Evolutionary conservation across 1,140 invertebrate genomes (phyloP), one percentile per base, ranked within the genome.

Genomic region (Ectropis grisescens): DNA sequence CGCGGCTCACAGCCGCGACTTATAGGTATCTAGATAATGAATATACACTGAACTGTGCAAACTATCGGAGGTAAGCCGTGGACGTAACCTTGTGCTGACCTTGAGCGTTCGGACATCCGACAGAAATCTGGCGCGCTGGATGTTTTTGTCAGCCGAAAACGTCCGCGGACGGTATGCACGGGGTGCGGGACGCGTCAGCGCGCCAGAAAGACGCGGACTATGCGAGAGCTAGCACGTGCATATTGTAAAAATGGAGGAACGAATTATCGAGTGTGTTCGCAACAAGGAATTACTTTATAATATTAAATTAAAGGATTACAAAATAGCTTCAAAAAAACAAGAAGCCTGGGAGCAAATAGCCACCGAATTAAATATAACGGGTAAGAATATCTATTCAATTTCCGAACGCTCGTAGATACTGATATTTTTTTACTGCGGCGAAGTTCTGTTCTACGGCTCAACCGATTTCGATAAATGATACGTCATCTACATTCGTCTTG

Each of bases 131-230:
- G n/a, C n/a, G n/a, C n/a, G n/a, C n/a, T n/a, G n/a, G 26, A 10
- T 28, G 26, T 2, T 28, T 28, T 28, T 28, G 26, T 28, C 11
- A 28, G n/a, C 26, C n/a, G 9, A 28, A 28, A 28, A 28, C n/a
- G n/a, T 28, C 26, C 26, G 26, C 26, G 26, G 26, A 28, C 26
- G 26, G 26, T 28, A 28, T 28, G 26, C 26, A 28, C 26, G 26
- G 26, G 26, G 26, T 28, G 26, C 26, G 26, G 26, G n/a, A 10
- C 25, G 11, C 25, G n/a, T 26, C 25, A 9, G 25, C 11, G 25
- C 11, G 25, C 25, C 25, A 26, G 25, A 26, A 26, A 11, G 25
- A 26, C 25, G 25, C 25, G 25, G 25, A 26, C 25, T 26, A 26
- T 11, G 25, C 25, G n/a, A 4, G 25, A 26, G 25, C 25, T 31